Evolutionary conservation across 1,140 invertebrate species (phyloP).

Genomic region (Bombus confusus): DNA sequence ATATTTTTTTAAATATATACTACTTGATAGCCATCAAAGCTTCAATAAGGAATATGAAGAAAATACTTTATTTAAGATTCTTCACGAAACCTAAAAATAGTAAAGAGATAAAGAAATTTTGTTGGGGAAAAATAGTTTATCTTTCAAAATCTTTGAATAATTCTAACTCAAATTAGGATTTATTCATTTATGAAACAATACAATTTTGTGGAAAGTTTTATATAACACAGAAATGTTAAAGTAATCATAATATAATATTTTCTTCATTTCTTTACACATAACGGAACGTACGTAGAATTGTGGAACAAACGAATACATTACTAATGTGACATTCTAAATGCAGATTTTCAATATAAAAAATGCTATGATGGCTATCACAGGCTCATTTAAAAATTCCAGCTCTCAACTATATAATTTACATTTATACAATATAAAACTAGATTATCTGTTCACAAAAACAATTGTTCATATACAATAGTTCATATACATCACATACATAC

Average conservation of each 20-base stretch:
- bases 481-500: slow-evolving; percentile 69
- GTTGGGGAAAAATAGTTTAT: not conserved
- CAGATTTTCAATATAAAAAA: slow-evolving; percentile 42
- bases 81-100: slow-evolving; percentile 13
- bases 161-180: slow-evolving; percentile 18
- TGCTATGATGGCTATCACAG: slow-evolving; percentile 67
- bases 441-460: slow-evolving; percentile 76
- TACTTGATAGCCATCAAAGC: slow-evolving; percentile 61
- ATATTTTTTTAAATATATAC: slow-evolving; percentile 49
- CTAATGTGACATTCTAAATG: slow-evolving; percentile 45
- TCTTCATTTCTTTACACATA: slow-evolving; percentile 24
- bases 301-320: slow-evolving; percentile 30
- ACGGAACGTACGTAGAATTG: slow-evolving; percentile 32
- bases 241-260: slow-evolving; percentile 13
- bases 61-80: slow-evolving; percentile 43
- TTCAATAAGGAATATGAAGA: slow-evolving; percentile 31
- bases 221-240: not conserved
- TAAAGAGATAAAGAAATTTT: not conserved
- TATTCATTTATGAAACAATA: slow-evolving; percentile 41
- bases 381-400: slow-evolving; percentile 60
- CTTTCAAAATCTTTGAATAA: not conserved
- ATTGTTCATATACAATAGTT: slow-evolving; percentile 73
- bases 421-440: slow-evolving; percentile 79
- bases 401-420: slow-evolving; percentile 71
- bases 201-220: slow-evolving; percentile 7